Percentiles rank a stretch among this genome's conserved stretches.
Conservation (phyloP, 2,113 vertebrate species). For the Strix uralensis region DNA sequence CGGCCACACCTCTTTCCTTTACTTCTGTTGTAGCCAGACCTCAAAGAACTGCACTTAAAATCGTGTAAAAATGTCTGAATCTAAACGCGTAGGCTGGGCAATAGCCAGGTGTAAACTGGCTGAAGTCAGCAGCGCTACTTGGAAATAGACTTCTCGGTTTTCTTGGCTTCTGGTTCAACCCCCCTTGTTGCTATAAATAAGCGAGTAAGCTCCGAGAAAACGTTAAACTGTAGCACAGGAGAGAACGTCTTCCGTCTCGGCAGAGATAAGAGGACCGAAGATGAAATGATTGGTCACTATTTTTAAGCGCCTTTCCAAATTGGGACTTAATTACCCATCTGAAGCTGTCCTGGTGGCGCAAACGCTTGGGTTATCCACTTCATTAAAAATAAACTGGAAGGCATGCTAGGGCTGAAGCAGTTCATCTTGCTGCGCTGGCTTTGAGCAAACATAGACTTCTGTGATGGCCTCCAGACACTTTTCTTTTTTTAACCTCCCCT, state of each 20-base stretch:
- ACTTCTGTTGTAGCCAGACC: too few species aligned
- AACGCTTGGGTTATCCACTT: conserved; percentile 27
- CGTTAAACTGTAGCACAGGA: not conserved
- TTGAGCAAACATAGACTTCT: not conserved
- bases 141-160: not conserved
- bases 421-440: not conserved
- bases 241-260: not conserved
- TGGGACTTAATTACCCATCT: conserved; percentile 24
- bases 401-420: not conserved
- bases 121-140: not conserved
- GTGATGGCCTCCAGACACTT: not conserved
- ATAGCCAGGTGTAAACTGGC: not conserved
- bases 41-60: not conserved
- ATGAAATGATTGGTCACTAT: conserved; percentile 40
- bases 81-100: not conserved
- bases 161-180: not conserved
- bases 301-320: conserved; percentile 53
- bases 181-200: conserved; percentile 35
- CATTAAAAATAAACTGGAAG: conserved; percentile 38
- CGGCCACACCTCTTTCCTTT: not conserved
- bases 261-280: conserved; percentile 15
- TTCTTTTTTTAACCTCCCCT: not conserved
- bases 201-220: not conserved
- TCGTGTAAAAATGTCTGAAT: not conserved
- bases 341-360: not conserved